Evolutionary conservation across 2,888 invertebrate genomes (phyloP).

Genomic region (Idaea dimidiata): DNA sequence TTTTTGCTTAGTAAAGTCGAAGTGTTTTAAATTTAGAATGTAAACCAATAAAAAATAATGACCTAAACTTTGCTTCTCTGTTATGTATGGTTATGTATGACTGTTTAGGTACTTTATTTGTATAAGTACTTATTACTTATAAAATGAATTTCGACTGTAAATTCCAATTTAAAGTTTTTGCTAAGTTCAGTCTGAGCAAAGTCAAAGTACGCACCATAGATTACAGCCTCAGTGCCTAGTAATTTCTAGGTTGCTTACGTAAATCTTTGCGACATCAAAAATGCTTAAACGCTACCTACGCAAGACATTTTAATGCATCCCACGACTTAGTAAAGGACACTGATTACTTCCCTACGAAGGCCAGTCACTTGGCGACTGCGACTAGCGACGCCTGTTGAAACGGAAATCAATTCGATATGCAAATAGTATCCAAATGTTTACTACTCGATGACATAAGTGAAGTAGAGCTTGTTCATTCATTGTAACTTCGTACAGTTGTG

Average conservation of each 20-base stretch:
- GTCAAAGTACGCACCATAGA: too few species aligned
- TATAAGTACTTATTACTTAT: too few species aligned
- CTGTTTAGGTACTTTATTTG: too few species aligned
- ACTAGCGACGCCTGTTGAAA: constrained; percentile 34
- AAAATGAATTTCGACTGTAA: too few species aligned
- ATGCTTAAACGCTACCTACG: constrained; percentile 38
- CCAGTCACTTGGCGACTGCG: constrained; percentile 51
- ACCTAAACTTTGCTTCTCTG: too few species aligned
- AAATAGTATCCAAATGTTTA: constrained; percentile 58
- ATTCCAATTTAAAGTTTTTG: too few species aligned
- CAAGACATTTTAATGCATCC: constrained; percentile 42
- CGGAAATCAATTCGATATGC: constrained; percentile 75
- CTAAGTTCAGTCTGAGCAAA: too few species aligned
- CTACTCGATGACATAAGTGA: constrained; percentile 42
- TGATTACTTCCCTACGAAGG: constrained; percentile 55
- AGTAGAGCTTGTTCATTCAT: constrained; percentile 69
- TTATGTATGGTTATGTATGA: too few species aligned
- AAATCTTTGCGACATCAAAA: constrained; percentile 46
- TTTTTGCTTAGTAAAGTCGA: too few species aligned
- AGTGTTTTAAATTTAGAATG: too few species aligned
- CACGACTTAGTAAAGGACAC: constrained; percentile 51
- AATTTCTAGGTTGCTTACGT: constrained; percentile 19
- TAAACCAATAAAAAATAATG: too few species aligned
- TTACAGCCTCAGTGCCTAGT: too few species aligned
- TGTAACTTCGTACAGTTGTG: constrained; percentile 55